Conservation (phyloP, 1,140 invertebrate species). For the Temnothorax longispinosus region DNA sequence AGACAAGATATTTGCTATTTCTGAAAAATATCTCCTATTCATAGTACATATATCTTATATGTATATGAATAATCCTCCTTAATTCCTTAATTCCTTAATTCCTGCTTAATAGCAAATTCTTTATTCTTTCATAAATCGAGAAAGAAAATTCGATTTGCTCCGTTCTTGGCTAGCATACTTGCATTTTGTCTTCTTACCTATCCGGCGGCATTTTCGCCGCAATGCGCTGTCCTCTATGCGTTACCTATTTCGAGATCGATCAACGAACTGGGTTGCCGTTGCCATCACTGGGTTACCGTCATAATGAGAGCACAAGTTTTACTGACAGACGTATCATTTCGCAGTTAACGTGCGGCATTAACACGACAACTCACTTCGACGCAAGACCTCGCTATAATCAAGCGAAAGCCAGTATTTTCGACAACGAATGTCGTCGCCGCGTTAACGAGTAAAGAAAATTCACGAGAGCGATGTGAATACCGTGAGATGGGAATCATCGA, state of each 20-base stretch:
- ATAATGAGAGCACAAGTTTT: slow-evolving; percentile 40
- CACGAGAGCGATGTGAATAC: slow-evolving; percentile 50
- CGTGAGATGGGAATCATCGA: neutral
- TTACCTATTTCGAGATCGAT: slow-evolving; percentile 34
- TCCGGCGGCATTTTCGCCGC: slow-evolving; percentile 3
- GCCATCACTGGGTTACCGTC: neutral
- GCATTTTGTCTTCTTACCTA: neutral
- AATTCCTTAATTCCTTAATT: neutral
- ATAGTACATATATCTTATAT: neutral
- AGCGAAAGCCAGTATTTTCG: slow-evolving; percentile 29
- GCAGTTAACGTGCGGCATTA: neutral
- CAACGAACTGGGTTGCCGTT: slow-evolving; percentile 25
- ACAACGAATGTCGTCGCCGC: neutral
- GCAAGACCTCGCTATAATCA: neutral
- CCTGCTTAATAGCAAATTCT: neutral
- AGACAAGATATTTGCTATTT: neutral
- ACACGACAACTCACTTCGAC: neutral
- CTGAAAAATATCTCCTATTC: neutral
- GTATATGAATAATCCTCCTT: neutral
- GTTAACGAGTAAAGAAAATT: slow-evolving; percentile 30
- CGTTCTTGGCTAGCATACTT: neutral
- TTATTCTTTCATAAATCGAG: neutral
- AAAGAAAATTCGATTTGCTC: neutral
- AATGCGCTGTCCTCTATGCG: slow-evolving; percentile 28
- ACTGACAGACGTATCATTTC: slow-evolving; percentile 3